Base-by-base conservation (phyloP, 2,888 invertebrate genomes). In the Acanthosepion lycidas region DNA sequence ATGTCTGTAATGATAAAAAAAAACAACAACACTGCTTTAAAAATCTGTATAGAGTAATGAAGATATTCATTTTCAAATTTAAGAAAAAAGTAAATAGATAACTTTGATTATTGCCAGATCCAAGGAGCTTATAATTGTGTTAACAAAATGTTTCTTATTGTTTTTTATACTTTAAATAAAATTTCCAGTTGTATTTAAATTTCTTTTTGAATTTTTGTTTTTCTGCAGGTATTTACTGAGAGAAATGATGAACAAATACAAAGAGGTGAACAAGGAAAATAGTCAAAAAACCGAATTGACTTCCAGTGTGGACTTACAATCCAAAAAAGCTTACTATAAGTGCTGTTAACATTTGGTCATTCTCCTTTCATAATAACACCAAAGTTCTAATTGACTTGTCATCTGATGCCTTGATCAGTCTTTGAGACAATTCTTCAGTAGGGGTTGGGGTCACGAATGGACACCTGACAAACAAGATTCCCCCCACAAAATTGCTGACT, bases 191-290 rank as follows among this genome's bases (percentile, higher is more conserved):
- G 42, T 42, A 42, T 42, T 42, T 42, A 42, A 42, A 42, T 42
- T 42, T 42, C 2, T 42, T 42, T 42, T 78, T 78, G 28, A 2
- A 18, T 78, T 78, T 78, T 9, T 28, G 28, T 78, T n/a, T 78
- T 78, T 28, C n/a, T 92, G 2, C 92, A 92, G 92, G 26, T 92
- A 92, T 92, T 49, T 92, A 48, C 28, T 92, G 23, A 20, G 42
- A 26, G 92, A 92, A 42, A 92, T 92, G 42, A 92, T 92, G 92
- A 92, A 23, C 12, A 92, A 49, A 92, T 92, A 92, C 28, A 91
- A 91, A 15, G 12, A 91, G 3, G 33, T 48, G 59, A 91, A 94
- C n/a, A 23, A 42, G 15, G 33, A 5, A 42, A 42, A 12, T 12
- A 28, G 48, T 48, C 49, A 6, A 48, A 91, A 92, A 92, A 28